Evolutionary conservation across 2,888 invertebrate genomes (phyloP).

Genomic region (Pteria penguin): DNA sequence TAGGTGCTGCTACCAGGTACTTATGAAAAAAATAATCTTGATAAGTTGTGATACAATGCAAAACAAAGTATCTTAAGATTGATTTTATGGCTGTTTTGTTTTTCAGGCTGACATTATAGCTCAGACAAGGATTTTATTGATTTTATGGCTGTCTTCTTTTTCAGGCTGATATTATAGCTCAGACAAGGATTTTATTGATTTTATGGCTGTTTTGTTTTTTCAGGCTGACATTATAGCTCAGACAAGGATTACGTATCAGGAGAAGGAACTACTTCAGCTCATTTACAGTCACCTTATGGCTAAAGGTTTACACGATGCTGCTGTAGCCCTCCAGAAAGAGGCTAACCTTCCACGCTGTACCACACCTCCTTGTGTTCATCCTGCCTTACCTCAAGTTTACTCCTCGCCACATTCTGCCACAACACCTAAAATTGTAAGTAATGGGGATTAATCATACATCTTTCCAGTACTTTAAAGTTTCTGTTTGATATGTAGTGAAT

Average conservation of each 20-base stretch:
- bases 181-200: conserved; percentile 96
- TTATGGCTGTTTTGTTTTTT: too few relatives aligned
- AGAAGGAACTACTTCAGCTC: conserved; percentile 93
- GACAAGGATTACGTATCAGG: conserved; percentile 96
- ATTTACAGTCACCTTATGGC: conserved; percentile 92
- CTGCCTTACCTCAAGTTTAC: conserved; percentile 63
- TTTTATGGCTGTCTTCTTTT: too few relatives aligned
- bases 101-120: conserved; percentile 93
- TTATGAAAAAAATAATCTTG: too few relatives aligned
- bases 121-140: conserved; percentile 96
- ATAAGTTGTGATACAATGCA: too few relatives aligned
- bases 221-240: conserved; percentile 96
- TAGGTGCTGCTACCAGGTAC: too few relatives aligned
- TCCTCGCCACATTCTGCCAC: conserved; percentile 49
- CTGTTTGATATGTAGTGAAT: too few relatives aligned
- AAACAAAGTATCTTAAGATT: too few relatives aligned
- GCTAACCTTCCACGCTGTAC: conserved; percentile 81
- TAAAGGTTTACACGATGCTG: conserved; percentile 85
- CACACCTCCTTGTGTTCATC: conserved; percentile 67
- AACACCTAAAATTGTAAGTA: conserved; percentile 61
- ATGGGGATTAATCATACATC: too few relatives aligned
- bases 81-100: too few relatives aligned
- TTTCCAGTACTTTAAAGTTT: too few relatives aligned
- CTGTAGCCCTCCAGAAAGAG: conserved; percentile 88
- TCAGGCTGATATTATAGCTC: conserved; percentile 94